phyloP scores from a whole-genome alignment of 30 jellyfish, hydroid and myxozoan genomes.

The Aurelia sp. region DNA sequence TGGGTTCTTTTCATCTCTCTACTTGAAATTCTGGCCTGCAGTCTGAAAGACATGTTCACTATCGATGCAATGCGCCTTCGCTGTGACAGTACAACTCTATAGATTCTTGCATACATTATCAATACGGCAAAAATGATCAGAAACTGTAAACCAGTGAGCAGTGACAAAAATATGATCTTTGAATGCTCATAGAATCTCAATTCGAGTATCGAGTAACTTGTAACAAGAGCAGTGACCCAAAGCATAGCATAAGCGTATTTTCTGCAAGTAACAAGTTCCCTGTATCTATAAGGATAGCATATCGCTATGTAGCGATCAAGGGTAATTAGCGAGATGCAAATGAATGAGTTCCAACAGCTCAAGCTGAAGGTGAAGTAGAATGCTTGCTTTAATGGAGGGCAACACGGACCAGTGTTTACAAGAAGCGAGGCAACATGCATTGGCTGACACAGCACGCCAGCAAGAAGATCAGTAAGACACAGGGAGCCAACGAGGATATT shows the following conservation, averaged over 20 bases:
- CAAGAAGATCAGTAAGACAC: slow-evolving; percentile 12
- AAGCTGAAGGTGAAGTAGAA: slow-evolving; percentile 2
- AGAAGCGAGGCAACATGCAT: background rate
- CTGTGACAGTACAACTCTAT: no score
- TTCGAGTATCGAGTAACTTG: background rate
- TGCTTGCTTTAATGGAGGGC: background rate
- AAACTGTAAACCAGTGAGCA: no score
- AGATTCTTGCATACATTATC: no score
- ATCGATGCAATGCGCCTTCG: no score
- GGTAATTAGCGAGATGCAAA: background rate
- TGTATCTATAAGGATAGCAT: slow-evolving; percentile 8
- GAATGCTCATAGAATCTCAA: background rate
- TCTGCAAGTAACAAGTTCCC: slow-evolving; percentile 12
- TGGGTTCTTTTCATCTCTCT: background rate
- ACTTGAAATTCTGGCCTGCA: no score
- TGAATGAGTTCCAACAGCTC: slow-evolving; percentile 10
- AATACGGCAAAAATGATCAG: no score
- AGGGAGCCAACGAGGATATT: slow-evolving; percentile 7
- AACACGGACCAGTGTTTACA: background rate
- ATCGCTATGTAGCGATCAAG: slow-evolving; percentile 12
- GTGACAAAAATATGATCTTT: background rate
- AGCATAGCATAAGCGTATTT: background rate
- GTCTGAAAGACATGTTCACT: no score
- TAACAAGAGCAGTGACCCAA: background rate
- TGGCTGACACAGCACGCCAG: slow-evolving; percentile 15